A percentile compares a stretch with the other conserved stretches of the same genome.
These are phyloP conservation scores for Benitochromis conjunctus DNA, from an alignment of 2,113 vertebrate genomes.

Conservation along the genomic window DNA sequence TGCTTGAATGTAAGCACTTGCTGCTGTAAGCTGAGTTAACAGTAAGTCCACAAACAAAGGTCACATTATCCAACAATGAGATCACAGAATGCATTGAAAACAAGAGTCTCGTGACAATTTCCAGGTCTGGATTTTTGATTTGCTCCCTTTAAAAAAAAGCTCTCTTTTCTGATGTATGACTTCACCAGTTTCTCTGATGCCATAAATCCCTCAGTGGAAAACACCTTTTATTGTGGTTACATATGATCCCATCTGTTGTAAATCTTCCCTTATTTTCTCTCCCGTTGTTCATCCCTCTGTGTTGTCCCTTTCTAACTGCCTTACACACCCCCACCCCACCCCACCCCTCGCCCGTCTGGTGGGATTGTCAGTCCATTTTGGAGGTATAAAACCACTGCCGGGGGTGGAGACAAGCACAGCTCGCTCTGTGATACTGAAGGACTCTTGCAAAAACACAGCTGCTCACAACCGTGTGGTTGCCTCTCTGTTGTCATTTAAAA, in stretches of 20 bases:
- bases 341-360: not conserved
- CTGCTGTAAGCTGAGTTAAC: not conserved
- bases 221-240: conserved; percentile 17
- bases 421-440: not conserved
- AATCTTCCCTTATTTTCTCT: not conserved
- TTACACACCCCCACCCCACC: not conserved
- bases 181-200: not conserved
- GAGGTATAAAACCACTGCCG: conserved; percentile 55
- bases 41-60: not conserved
- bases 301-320: not conserved
- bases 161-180: not conserved
- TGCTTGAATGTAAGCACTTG: not conserved
- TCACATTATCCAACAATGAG: not conserved
- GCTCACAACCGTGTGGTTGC: not conserved
- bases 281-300: not conserved
- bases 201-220: not conserved
- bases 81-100: not conserved
- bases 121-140: not conserved
- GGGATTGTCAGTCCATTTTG: conserved; percentile 58
- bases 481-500: not conserved
- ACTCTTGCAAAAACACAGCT: not conserved
- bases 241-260: not conserved
- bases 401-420: conserved; percentile 51
- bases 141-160: not conserved
- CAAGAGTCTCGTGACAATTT: not conserved